Evolutionary conservation across 2,888 invertebrate species (phyloP).

Genomic region (Idaea aversata): DNA sequence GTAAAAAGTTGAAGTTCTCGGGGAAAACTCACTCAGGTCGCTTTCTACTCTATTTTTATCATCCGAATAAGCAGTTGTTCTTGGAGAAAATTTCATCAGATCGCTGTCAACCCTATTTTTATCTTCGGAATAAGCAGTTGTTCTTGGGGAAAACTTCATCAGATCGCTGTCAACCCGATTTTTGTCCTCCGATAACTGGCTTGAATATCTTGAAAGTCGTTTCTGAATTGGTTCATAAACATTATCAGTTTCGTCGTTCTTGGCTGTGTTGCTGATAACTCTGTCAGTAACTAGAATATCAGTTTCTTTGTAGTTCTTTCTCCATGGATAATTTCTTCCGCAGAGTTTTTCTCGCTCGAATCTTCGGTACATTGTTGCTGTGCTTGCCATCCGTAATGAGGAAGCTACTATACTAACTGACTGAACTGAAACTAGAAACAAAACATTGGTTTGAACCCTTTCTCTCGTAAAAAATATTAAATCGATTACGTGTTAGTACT

Average conservation of each 20-base stretch:
- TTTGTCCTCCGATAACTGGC: slow-evolving; percentile 32
- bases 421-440: slow-evolving; percentile 82
- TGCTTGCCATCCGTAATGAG: slow-evolving; percentile 84
- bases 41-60: slow-evolving; percentile 40
- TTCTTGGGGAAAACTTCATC: slow-evolving; percentile 62
- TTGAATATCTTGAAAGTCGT: slow-evolving; percentile 36
- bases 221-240: slow-evolving; percentile 53
- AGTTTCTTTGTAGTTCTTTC: slow-evolving; percentile 49
- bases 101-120: slow-evolving; percentile 48
- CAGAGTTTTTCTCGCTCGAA: slow-evolving; percentile 88
- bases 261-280: slow-evolving; percentile 26
- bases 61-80: slow-evolving; percentile 45
- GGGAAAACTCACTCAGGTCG: slow-evolving; percentile 66
- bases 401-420: slow-evolving; percentile 84
- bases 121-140: slow-evolving; percentile 35
- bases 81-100: slow-evolving; percentile 64
- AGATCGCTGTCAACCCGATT: slow-evolving; percentile 52
- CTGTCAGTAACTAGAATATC: slow-evolving; percentile 33
- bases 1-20: slow-evolving; percentile 46
- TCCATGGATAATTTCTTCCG: slow-evolving; percentile 88
- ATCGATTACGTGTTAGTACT: background rate
- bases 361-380: slow-evolving; percentile 86
- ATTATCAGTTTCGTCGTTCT: slow-evolving; percentile 39
- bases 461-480: background rate
- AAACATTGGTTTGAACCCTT: slow-evolving; percentile 4